Conservation (phyloP, 2,113 vertebrate genomes). For the Anser brachyrhynchus region DNA sequence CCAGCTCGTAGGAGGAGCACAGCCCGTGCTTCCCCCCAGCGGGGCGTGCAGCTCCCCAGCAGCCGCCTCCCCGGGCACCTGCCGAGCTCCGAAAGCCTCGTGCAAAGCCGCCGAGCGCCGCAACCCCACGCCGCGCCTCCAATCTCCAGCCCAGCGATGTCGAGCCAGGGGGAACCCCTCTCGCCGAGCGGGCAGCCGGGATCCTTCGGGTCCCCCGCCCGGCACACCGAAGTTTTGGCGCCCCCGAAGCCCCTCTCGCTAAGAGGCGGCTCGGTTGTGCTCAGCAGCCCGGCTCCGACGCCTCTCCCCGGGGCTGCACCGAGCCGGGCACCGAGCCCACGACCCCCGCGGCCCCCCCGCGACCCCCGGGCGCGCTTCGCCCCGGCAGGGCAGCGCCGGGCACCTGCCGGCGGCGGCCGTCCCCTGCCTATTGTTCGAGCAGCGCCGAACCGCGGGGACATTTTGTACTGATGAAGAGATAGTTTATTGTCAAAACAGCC, state of each 20-base stretch:
- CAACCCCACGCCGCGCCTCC: neutral
- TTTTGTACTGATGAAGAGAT: neutral
- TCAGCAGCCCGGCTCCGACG: neutral
- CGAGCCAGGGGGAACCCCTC: neutral
- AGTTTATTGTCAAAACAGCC: conserved; percentile 49
- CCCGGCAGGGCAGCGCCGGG: neutral
- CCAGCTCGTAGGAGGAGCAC: too few relatives aligned
- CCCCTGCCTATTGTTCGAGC: conserved; percentile 31
- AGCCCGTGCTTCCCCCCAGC: too few relatives aligned
- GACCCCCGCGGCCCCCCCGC: neutral
- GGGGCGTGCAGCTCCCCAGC: neutral
- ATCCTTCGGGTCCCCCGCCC: neutral
- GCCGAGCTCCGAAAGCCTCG: neutral
- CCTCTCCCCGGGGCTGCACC: neutral
- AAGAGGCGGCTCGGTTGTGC: neutral
- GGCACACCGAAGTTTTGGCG: neutral
- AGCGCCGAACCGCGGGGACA: conserved; percentile 8
- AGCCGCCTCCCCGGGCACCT: neutral
- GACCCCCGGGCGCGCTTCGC: neutral
- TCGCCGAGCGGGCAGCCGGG: neutral
- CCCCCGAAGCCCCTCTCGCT: neutral
- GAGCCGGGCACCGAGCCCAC: neutral
- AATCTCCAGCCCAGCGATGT: neutral
- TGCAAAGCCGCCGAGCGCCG: neutral
- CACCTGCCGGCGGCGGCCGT: neutral